phyloP scores from a whole-genome alignment of 2,113 vertebrate species.

The Probosciger aterrimus region DNA sequence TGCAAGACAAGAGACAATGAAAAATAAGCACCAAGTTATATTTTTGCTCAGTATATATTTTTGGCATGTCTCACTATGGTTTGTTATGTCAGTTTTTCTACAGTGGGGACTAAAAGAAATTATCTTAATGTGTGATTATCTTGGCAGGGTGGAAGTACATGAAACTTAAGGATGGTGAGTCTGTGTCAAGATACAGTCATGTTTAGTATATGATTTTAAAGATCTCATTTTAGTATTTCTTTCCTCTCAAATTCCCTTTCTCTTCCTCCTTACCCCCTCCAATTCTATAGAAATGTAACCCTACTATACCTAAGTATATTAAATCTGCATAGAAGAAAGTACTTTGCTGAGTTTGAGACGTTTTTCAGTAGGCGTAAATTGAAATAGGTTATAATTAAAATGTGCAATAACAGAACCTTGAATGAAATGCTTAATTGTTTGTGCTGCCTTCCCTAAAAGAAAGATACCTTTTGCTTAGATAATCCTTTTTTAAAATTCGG shows the following conservation, averaged over 20 bases:
- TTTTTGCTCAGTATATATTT: neutral
- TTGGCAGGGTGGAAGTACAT: neutral
- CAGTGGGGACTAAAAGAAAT: neutral
- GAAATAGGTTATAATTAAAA: neutral
- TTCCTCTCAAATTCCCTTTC: neutral
- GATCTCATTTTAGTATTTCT: neutral
- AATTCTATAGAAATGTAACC: neutral
- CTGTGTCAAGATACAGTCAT: neutral
- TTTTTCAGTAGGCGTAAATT: neutral
- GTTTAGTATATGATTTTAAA: neutral
- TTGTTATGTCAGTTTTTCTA: neutral
- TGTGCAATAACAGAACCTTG: neutral
- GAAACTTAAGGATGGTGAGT: neutral
- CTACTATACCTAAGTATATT: neutral
- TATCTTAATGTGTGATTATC: neutral
- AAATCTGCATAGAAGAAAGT: neutral
- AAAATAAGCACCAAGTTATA: neutral
- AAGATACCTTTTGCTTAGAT: neutral
- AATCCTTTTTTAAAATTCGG: neutral
- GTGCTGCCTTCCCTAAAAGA: neutral
- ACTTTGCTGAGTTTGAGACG: neutral
- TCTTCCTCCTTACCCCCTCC: neutral
- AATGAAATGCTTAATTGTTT: neutral
- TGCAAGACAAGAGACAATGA: neutral
- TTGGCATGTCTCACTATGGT: neutral